Conservation (phyloP, 2,888 invertebrate species). For the Tethea ocularis region DNA sequence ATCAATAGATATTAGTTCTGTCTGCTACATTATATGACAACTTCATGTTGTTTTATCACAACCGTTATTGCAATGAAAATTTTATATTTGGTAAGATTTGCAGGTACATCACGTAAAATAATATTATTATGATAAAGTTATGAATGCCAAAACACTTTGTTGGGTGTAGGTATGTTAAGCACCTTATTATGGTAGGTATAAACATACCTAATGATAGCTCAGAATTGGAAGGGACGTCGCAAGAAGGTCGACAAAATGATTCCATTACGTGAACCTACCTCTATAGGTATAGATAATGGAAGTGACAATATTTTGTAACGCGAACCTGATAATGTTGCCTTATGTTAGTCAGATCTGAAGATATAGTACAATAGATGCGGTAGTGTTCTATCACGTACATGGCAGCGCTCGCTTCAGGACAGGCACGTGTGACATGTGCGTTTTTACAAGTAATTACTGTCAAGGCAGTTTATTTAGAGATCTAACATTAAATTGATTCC, state of each 20-base stretch:
- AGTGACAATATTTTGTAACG: neutral
- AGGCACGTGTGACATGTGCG: neutral
- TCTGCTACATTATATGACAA: slow-evolving; percentile 57
- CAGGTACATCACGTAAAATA: slow-evolving; percentile 67
- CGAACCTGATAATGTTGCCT: neutral
- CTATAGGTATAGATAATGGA: neutral
- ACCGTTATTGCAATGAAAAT: slow-evolving; percentile 79
- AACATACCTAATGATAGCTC: neutral
- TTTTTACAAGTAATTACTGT: neutral
- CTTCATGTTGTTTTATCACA: slow-evolving; percentile 75
- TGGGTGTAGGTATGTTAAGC: slow-evolving; percentile 24
- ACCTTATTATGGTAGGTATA: slow-evolving; percentile 21
- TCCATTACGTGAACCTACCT: neutral
- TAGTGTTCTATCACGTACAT: neutral
- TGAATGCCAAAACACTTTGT: slow-evolving; percentile 28
- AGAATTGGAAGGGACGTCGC: neutral
- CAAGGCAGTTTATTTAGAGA: slow-evolving; percentile 13
- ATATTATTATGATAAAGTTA: slow-evolving; percentile 45
- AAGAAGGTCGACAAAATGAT: neutral
- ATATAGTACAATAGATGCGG: neutral
- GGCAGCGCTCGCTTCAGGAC: neutral
- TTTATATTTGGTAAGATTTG: slow-evolving; percentile 71
- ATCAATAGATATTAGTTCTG: slow-evolving; percentile 36
- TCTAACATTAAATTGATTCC: slow-evolving; percentile 30
- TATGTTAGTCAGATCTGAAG: slow-evolving; percentile 3